Base-by-base conservation (phyloP, 2,888 invertebrate genomes). In the Sialis lutaria region DNA sequence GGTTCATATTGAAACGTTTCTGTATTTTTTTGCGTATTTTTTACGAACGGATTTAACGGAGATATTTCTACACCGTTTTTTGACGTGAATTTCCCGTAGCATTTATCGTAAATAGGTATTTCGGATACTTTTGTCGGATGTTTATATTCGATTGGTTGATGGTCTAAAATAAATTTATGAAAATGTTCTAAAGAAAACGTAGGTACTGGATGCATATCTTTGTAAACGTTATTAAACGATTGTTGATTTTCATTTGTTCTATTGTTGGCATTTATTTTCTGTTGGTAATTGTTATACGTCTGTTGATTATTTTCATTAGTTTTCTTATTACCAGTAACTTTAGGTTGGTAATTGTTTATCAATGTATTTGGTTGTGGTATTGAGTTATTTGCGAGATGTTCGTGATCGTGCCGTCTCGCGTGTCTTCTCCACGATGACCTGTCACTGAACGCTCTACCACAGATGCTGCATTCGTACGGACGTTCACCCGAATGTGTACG, bases 381-480 rank as follows among this genome's bases (percentile, higher is more conserved):
- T 22, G 9, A 13, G n/a, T 32, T 34, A 9, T 22, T 10, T 33
- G 44, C 30, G 9, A 35, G 7, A 7, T 32, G 13, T 10, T 33
- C 12, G 4, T 33, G n/a, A 40, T 46, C 40, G 22, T 46, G 46
- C 8, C 40, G 40, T 8, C 46, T 40, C 8, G 40, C 32, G 34
- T 46, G 46, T 31, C 46, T 40, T 32, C 46, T 6, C 32, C 40
- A 46, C 5, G 40, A 40, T 8, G 46, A 46, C 2, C 46, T 32
- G 34, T 46, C 46, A 10, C 46, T 46, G 40, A 46, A 46, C 7
- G 46, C 40, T 10, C 46, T 33, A 5, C 40, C 46, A n/a, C 46
- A 46, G 4, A 40, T 32, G 5, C 6, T 39, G 33, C 46, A 46
- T 32, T 40, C 40, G 32, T 40, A 46, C 5, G 46, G 46, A 33